Percentiles rank a stretch among this genome's conserved stretches.
Evolutionary conservation across 2,113 vertebrate species (phyloP).

Genomic region (rabbit (Oryctolagus cuniculus)): DNA sequence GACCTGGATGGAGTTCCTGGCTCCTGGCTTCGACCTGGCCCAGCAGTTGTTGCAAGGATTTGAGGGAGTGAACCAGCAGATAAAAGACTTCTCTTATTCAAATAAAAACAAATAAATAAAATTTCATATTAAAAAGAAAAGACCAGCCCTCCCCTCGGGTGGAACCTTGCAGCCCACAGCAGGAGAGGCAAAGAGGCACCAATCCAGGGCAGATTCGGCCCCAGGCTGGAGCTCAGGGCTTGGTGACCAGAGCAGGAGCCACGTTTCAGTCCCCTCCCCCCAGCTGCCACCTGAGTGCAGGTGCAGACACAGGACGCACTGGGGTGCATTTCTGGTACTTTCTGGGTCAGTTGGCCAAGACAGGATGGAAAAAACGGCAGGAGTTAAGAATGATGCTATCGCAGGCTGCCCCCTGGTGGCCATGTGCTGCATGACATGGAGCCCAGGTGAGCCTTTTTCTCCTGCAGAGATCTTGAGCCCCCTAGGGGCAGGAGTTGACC

Average conservation of each 20-base stretch:
- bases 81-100: too few relatives aligned
- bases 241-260: background rate
- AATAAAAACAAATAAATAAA: too few relatives aligned
- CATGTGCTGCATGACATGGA: accelerated
- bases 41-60: too few relatives aligned
- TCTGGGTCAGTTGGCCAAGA: slow-evolving; percentile 26
- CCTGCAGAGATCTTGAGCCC: background rate
- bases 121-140: background rate
- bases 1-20: too few relatives aligned
- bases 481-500: background rate
- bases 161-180: background rate
- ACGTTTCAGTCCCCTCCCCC: background rate
- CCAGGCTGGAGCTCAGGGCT: background rate
- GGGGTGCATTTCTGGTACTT: background rate
- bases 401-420: slow-evolving; percentile 59
- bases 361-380: background rate
- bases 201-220: background rate
- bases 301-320: background rate
- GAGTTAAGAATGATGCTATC: background rate
- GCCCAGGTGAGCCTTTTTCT: background rate
- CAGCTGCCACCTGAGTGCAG: background rate
- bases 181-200: background rate
- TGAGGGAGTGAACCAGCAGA: too few relatives aligned
- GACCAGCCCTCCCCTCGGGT: too few relatives aligned
- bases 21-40: too few relatives aligned